Percentiles rank a stretch among this genome's conserved stretches.
Evolutionary conservation across 2,113 vertebrate species (phyloP).

Genomic region (Halcyon malimbica): DNA sequence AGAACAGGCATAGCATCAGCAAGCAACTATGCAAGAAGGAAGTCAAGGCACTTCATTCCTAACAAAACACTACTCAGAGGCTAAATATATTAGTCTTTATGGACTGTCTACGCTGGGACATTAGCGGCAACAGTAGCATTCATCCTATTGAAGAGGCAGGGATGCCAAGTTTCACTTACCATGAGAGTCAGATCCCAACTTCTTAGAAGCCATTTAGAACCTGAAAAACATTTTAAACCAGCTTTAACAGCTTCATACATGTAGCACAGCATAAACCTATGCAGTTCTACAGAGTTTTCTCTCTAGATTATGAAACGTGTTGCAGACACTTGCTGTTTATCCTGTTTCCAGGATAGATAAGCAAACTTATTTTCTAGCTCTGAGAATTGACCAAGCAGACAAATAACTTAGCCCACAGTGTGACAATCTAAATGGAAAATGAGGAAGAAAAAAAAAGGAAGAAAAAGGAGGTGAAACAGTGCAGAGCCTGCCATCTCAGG

Average conservation of each 20-base stretch:
- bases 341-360: neutral
- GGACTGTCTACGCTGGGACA: neutral
- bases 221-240: conserved; percentile 76
- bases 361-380: neutral
- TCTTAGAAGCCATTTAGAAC: conserved; percentile 98
- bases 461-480: neutral
- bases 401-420: neutral
- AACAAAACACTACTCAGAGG: neutral
- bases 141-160: neutral
- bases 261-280: neutral
- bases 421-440: neutral
- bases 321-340: neutral
- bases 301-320: neutral
- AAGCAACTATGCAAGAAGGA: neutral
- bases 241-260: neutral
- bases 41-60: neutral
- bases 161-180: conserved; percentile 77
- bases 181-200: conserved; percentile 90
- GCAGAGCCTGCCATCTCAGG: neutral
- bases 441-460: neutral
- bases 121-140: neutral
- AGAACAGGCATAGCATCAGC: neutral
- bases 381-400: neutral
- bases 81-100: neutral
- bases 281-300: neutral